Percentiles rank a stretch among this genome's conserved stretches.
phyloP scores from a whole-genome alignment of 2,888 invertebrate species.

The Pammene fasciana region DNA sequence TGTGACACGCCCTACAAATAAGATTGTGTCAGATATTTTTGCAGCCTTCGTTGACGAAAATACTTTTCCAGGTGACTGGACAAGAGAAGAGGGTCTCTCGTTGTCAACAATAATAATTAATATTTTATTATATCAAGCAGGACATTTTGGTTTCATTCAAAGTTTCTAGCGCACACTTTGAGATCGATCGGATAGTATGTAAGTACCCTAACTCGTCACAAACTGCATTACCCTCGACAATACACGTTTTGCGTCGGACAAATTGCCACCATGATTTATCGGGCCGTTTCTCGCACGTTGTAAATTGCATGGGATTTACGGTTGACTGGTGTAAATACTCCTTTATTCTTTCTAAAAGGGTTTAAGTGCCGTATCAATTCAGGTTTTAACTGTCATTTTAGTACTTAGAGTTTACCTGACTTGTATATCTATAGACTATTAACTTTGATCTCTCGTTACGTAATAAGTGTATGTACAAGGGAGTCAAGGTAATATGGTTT shows the following conservation, averaged over 20 bases:
- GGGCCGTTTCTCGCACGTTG: constrained; percentile 51
- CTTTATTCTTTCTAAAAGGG: background rate
- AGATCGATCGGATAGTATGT: background rate
- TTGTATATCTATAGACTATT: background rate
- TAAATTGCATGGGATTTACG: constrained; percentile 37
- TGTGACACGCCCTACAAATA: too few relatives aligned
- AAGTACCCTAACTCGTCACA: constrained; percentile 4
- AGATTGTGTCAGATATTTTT: too few relatives aligned
- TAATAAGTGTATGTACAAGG: background rate
- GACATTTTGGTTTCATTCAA: too few relatives aligned
- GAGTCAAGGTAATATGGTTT: background rate
- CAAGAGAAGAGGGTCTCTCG: too few relatives aligned
- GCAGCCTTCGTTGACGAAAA: too few relatives aligned
- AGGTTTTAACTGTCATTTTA: background rate
- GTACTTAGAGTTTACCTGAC: background rate
- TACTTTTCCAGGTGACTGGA: too few relatives aligned
- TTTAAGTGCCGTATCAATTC: background rate
- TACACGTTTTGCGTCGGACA: constrained; percentile 55
- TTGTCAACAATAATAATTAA: too few relatives aligned
- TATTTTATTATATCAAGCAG: too few relatives aligned
- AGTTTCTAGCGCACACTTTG: too few relatives aligned
- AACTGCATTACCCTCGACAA: constrained; percentile 45
- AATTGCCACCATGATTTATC: constrained; percentile 61
- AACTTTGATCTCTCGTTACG: background rate
- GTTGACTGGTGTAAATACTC: constrained; percentile 30